Conservation (phyloP, 2,113 vertebrate genomes). For the Puntigrus tetrazona region DNA sequence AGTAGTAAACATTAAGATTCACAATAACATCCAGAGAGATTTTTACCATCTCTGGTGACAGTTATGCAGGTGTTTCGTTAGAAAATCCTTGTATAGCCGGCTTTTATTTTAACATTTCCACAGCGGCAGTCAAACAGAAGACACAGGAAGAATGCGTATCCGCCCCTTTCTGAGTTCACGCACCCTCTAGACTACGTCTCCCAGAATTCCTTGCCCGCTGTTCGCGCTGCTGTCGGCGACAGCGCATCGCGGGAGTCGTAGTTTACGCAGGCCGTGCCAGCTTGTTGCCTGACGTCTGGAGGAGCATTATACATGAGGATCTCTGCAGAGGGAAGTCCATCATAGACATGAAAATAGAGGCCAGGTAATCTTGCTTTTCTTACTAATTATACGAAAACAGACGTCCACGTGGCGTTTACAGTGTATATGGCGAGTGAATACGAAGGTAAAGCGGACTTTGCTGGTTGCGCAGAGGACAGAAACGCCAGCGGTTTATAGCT, state of each 20-base stretch:
- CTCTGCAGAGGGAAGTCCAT: slow-evolving; percentile 68
- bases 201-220: slow-evolving; percentile 47
- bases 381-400: not conserved
- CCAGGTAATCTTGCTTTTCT: slow-evolving; percentile 68
- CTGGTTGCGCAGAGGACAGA: slow-evolving; percentile 55
- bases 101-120: not conserved
- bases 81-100: not conserved
- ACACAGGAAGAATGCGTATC: slow-evolving; percentile 17
- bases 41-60: not conserved
- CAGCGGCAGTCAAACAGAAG: not conserved
- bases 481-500: slow-evolving; percentile 32
- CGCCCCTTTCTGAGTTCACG: not conserved
- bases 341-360: slow-evolving; percentile 76
- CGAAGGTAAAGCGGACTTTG: slow-evolving; percentile 21
- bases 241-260: slow-evolving; percentile 65
- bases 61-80: not conserved
- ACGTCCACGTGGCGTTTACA: not conserved
- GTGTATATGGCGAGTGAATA: not conserved
- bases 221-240: too few relatives aligned
- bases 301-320: slow-evolving; percentile 60
- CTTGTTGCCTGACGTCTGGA: slow-evolving; percentile 62
- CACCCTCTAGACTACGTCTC: slow-evolving; percentile 33
- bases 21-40: not conserved
- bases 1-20: not conserved
- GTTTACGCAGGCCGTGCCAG: slow-evolving; percentile 52